Evolutionary conservation across 2,113 vertebrate species (phyloP).

Genomic region (Leptocoma aspasia): DNA sequence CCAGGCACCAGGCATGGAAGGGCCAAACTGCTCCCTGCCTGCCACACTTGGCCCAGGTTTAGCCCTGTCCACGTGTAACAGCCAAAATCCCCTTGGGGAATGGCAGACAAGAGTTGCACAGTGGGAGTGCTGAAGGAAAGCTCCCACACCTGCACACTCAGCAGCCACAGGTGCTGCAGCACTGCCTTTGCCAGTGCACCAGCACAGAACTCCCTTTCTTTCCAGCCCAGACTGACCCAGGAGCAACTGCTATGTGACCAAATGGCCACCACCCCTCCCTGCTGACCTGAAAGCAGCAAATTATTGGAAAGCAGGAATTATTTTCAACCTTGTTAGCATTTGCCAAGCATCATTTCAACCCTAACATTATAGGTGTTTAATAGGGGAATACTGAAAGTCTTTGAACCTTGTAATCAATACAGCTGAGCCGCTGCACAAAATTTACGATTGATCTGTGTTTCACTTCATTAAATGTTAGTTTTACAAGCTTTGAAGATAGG

Average conservation of each 20-base stretch:
- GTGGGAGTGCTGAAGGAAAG: fast-evolving
- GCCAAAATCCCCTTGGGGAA: not conserved
- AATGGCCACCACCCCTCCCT: not conserved
- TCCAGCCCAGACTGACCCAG: not conserved
- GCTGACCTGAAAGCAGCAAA: not conserved
- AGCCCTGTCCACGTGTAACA: fast-evolving
- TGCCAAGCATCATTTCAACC: not conserved
- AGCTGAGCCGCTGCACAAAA: not conserved
- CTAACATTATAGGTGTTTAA: not conserved
- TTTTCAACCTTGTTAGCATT: not conserved
- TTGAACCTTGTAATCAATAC: constrained; percentile 33
- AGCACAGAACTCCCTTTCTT: not conserved
- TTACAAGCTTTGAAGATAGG: not conserved
- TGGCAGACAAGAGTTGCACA: not conserved
- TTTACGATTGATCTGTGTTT: not conserved
- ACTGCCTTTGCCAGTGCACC: not conserved
- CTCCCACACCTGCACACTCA: not conserved
- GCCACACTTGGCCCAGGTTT: not conserved
- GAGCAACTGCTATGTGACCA: not conserved
- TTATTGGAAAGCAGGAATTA: not conserved
- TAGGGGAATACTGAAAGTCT: not conserved
- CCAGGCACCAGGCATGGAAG: fast-evolving
- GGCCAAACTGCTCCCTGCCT: fast-evolving
- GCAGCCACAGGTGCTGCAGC: not conserved
- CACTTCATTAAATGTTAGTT: constrained; percentile 40